A percentile compares a stretch with the other conserved stretches of the same genome.
Evolutionary conservation across 2,888 invertebrate genomes (phyloP).

Genomic region (Tetropium fuscum): DNA sequence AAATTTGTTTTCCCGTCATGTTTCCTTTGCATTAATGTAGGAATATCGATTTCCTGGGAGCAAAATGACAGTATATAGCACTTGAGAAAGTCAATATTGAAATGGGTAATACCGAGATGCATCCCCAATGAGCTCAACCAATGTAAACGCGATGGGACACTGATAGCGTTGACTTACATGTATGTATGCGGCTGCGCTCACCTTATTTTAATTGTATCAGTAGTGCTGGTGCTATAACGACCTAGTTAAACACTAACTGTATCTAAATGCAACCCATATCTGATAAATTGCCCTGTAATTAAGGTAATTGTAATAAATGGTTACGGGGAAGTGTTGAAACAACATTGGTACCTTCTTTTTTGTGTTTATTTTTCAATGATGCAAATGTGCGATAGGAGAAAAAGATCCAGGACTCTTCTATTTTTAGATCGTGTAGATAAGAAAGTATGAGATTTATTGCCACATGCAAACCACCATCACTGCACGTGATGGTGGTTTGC

Average conservation of each 20-base stretch:
- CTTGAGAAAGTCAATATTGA: conserved; percentile 24
- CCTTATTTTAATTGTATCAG: conserved; percentile 54
- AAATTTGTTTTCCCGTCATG: conserved; percentile 8
- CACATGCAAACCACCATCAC: too few species aligned
- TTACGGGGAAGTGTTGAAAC: conserved; percentile 35
- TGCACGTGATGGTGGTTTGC: too few species aligned
- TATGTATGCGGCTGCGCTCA: conserved; percentile 36
- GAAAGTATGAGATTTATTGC: too few species aligned
- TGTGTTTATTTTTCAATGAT: conserved; percentile 16
- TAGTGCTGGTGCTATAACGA: conserved; percentile 56
- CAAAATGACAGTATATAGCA: conserved; percentile 12
- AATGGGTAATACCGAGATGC: conserved; percentile 17
- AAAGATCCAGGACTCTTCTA: too few species aligned
- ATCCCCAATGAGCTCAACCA: conserved; percentile 34
- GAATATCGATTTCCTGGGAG: conserved; percentile 5
- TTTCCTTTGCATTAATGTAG: conserved; percentile 24
- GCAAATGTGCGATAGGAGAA: conserved; percentile 16
- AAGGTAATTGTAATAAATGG: conserved; percentile 57
- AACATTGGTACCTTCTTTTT: conserved; percentile 13
- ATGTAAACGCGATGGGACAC: conserved; percentile 50
- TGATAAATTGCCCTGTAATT: conserved; percentile 55
- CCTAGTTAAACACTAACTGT: conserved; percentile 50
- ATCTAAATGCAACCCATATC: conserved; percentile 45
- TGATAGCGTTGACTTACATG: conserved; percentile 52
- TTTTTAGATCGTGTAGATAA: too few species aligned